Base-by-base conservation (phyloP, 2,113 vertebrate species). In the Dissostichus mawsoni region DNA sequence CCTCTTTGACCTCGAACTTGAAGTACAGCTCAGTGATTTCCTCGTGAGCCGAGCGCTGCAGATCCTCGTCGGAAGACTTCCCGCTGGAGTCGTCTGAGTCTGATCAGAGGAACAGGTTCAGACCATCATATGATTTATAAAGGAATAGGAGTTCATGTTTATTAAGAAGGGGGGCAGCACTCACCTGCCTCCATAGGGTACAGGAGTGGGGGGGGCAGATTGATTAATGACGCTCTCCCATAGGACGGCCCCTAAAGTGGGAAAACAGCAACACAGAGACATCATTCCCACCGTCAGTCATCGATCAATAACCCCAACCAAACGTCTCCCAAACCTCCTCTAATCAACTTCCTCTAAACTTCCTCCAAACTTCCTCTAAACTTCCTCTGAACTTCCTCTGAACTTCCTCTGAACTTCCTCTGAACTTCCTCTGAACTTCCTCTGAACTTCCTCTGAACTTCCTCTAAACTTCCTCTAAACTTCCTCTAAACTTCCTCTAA, bases 1-100 rank as follows among this genome's bases (percentile, higher is more conserved):
- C 98, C 93, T 96, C 95, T 94, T 94, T 97, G 79, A 99, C 93
- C 95, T 99, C 98, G 92, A 99, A 99, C 80, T 96, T 96, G 75
- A 99, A 89, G n/a, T 96, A 93, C 50, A 99, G 82, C 73, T 96
- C 94, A 0, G 94, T 96, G 66, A 99, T 94, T 1, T 99, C 97
- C 76, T 98, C 97, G 67, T 47, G 16, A 8, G 76, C 55, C 0
- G 58, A 63, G 59, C 62, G 81, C 70, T 90, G 92, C 0, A 65
- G 81, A 0, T 94, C 93, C 11, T 94, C 94, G 14, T 94, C 90
- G 0, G 71, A 36, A 1, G 93, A 89, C 65, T 41, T 88, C 70
- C 93, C 93, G 41, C 93, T 92, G 41, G 50, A 17, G 23, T 95
- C 95, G 1, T 94, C 94, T 1, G 94, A 93, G 53, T 95, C 95